A percentile compares a stretch with the other conserved stretches of the same genome.
Evolutionary conservation across 2,113 vertebrate genomes (phyloP).

Genomic region (Atrichornis clamosus): DNA sequence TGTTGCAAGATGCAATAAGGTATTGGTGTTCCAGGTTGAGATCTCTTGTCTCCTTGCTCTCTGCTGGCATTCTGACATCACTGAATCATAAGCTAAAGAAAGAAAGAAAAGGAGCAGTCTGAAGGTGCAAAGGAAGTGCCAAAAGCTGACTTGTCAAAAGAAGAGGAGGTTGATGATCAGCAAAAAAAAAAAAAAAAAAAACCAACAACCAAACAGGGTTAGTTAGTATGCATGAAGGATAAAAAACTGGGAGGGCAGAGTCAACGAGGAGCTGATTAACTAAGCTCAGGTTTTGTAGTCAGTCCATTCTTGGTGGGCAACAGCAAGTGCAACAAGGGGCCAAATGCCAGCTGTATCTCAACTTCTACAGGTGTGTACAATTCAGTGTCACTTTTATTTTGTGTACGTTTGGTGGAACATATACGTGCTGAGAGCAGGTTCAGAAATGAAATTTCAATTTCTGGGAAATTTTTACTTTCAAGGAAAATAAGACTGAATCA

Average conservation of each 20-base stretch:
- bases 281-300: not conserved
- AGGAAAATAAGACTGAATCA: not conserved
- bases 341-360: not conserved
- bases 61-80: not conserved
- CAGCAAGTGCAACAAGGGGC: not conserved
- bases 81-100: not conserved
- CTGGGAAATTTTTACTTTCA: not conserved
- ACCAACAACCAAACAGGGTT: not conserved
- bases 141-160: not conserved
- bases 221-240: not conserved
- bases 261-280: not conserved
- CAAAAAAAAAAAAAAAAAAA: not conserved
- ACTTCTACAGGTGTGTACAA: not conserved
- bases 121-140: not conserved
- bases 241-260: not conserved
- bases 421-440: rapidly evolving
- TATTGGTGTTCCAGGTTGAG: not conserved
- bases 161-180: not conserved
- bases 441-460: not conserved
- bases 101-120: not conserved
- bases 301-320: not conserved
- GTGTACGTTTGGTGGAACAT: not conserved
- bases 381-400: not conserved
- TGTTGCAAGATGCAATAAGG: not conserved
- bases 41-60: not conserved